Conservation (phyloP, 2,113 vertebrate species). For the Odontophorus gujanensis region DNA sequence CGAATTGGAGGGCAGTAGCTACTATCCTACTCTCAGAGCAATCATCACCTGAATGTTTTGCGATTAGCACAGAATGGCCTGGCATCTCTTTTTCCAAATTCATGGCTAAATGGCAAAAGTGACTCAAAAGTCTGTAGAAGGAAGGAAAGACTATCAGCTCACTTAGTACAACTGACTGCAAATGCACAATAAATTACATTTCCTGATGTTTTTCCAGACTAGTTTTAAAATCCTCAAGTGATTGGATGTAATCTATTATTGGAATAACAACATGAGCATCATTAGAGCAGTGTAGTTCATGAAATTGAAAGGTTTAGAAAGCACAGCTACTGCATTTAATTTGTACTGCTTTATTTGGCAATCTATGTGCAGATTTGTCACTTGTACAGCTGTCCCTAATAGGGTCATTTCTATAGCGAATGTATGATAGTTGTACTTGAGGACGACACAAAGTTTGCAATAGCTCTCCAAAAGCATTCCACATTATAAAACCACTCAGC, state of each 20-base stretch:
- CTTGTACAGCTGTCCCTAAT: conserved; percentile 1
- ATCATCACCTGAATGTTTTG: not conserved
- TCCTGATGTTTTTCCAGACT: not conserved
- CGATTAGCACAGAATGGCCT: not conserved
- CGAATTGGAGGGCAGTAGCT: not conserved
- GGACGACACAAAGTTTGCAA: not conserved
- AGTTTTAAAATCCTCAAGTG: conserved; percentile 2
- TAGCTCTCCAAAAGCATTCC: not conserved
- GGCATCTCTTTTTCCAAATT: not conserved
- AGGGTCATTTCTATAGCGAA: not conserved
- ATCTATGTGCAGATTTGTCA: not conserved
- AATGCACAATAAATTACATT: not conserved
- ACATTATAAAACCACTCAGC: not conserved
- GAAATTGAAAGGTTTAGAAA: conserved; percentile 2
- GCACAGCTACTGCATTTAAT: not conserved
- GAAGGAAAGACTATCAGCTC: not conserved
- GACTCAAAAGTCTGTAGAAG: not conserved
- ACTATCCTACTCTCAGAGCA: not conserved
- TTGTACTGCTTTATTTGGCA: not conserved
- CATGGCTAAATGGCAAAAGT: not conserved
- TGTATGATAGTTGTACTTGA: not conserved
- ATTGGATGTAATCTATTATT: not conserved
- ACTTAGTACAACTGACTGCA: not conserved
- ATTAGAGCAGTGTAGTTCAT: not conserved
- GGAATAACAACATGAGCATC: not conserved